phyloP scores from a whole-genome alignment of 2,113 vertebrate genomes.

The Limnothrissa miodon region DNA sequence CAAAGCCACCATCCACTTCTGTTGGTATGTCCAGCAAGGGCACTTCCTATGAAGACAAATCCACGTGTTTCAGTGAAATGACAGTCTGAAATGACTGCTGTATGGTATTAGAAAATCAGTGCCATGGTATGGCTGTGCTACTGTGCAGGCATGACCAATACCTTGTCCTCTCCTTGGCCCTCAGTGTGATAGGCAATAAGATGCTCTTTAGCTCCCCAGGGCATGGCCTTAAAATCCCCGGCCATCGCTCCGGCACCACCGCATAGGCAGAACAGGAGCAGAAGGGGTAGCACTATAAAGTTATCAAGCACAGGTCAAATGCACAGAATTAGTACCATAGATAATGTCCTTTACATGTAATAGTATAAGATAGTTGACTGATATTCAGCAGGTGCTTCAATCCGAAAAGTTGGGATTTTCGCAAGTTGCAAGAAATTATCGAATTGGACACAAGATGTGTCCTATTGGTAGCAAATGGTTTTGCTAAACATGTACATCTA shows the following conservation, averaged over 20 bases:
- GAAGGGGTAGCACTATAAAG: slow-evolving; percentile 79
- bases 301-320: neutral
- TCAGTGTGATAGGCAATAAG: slow-evolving; percentile 84
- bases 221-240: slow-evolving; percentile 71
- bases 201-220: slow-evolving; percentile 75
- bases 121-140: neutral
- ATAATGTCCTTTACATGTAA: too few species aligned
- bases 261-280: slow-evolving; percentile 79
- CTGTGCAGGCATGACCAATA: slow-evolving; percentile 48
- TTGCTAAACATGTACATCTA: too few species aligned
- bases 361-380: too few species aligned
- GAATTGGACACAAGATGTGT: too few species aligned
- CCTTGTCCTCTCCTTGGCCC: slow-evolving; percentile 84
- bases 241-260: slow-evolving; percentile 55
- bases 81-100: neutral
- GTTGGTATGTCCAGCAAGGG: slow-evolving; percentile 46
- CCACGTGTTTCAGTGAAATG: neutral
- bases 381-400: too few species aligned
- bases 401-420: too few species aligned
- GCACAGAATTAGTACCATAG: neutral
- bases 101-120: neutral
- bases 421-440: too few species aligned
- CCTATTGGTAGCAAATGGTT: too few species aligned
- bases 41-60: slow-evolving; percentile 49
- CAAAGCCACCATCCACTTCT: slow-evolving; percentile 21